Evolutionary conservation across 2,113 vertebrate species (phyloP).

Genomic region (rat (Rattus norvegicus)): DNA sequence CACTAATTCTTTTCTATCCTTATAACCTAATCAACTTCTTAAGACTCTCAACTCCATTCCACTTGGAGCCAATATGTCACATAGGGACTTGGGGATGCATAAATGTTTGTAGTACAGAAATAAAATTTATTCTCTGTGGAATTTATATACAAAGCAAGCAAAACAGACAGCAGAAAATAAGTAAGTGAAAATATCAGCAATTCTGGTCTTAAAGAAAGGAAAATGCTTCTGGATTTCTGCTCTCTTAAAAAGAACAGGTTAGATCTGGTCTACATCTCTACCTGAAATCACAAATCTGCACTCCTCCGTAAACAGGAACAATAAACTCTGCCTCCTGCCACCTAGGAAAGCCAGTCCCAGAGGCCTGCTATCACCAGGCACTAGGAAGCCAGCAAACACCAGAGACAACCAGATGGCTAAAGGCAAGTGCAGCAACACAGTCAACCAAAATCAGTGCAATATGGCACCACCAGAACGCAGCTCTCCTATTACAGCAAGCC

Average conservation of each 20-base stretch:
- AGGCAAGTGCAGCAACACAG: too few relatives aligned
- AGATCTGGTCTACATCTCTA: too few relatives aligned
- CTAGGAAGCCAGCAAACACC: too few relatives aligned
- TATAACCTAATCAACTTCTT: neutral
- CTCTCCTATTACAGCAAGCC: too few relatives aligned
- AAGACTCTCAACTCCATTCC: neutral
- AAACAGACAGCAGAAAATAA: neutral
- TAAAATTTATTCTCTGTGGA: neutral
- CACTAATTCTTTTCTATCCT: neutral
- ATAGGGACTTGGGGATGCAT: neutral
- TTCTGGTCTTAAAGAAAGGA: neutral
- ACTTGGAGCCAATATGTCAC: neutral
- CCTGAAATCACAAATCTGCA: too few relatives aligned
- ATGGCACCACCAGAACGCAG: too few relatives aligned
- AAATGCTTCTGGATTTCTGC: neutral
- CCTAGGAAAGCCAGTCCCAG: too few relatives aligned
- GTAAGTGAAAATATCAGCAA: neutral
- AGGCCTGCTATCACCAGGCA: too few relatives aligned
- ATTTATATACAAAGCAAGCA: neutral
- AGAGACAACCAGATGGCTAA: too few relatives aligned
- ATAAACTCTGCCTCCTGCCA: too few relatives aligned
- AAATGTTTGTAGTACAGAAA: neutral
- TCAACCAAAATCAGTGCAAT: too few relatives aligned
- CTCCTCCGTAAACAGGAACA: too few relatives aligned
- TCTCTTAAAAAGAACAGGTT: neutral